Percentiles rank a stretch among this genome's conserved stretches.
phyloP scores from a whole-genome alignment of 2,888 invertebrate genomes.

The Thalpophila matura region DNA sequence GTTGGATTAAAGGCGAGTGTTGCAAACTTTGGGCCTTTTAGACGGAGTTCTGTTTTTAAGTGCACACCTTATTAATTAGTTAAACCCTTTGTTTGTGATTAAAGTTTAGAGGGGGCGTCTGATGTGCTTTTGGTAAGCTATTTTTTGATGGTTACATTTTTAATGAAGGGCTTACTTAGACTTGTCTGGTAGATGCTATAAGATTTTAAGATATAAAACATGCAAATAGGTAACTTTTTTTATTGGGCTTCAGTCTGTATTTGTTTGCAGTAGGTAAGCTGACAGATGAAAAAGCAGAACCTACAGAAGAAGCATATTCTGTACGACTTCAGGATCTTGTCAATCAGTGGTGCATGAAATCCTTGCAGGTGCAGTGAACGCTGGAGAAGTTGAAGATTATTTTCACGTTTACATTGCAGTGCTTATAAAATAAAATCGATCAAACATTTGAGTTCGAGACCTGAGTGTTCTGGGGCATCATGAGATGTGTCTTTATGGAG shows the following conservation, averaged over 20 bases:
- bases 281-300: background rate
- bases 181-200: too few species aligned
- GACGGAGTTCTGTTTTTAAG: slow-evolving; percentile 75
- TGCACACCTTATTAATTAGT: slow-evolving; percentile 87
- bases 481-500: too few species aligned
- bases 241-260: too few species aligned
- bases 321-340: background rate
- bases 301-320: too few species aligned
- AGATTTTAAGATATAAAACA: too few species aligned
- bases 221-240: too few species aligned
- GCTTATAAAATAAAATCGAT: too few species aligned
- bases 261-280: background rate
- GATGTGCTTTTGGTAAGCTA: slow-evolving; percentile 62
- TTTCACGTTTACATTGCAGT: too few species aligned
- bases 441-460: too few species aligned
- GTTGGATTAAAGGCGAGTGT: slow-evolving; percentile 74
- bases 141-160: slow-evolving; percentile 38
- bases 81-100: slow-evolving; percentile 74
- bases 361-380: background rate
- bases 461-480: too few species aligned
- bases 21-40: slow-evolving; percentile 82
- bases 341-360: background rate
- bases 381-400: background rate
- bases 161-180: background rate
- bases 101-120: slow-evolving; percentile 72